Conservation (phyloP, 2,797 vertebrate genomes). For the Paguma larvata region DNA sequence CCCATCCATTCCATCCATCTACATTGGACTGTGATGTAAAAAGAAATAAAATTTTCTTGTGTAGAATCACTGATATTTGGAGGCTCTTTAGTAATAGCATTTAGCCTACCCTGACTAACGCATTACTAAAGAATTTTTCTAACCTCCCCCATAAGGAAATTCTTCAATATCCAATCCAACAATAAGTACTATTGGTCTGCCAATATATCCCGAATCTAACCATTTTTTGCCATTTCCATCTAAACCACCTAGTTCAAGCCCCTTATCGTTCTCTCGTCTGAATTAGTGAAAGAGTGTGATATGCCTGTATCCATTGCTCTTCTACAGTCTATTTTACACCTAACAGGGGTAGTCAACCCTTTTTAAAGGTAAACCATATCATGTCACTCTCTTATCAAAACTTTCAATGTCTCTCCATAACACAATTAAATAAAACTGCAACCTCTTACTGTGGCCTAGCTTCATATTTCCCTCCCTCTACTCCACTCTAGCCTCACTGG, state of each 20-base stretch:
- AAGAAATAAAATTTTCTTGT: conserved; percentile 16
- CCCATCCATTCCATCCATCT: not conserved
- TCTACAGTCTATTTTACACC: not conserved
- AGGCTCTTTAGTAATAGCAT: not conserved
- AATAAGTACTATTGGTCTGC: not conserved
- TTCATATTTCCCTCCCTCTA: not conserved
- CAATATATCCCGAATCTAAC: not conserved
- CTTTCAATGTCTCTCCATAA: not conserved
- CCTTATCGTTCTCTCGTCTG: not conserved
- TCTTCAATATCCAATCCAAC: conserved; percentile 24
- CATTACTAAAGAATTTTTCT: not conserved
- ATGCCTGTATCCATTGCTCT: not conserved
- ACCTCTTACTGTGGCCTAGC: not conserved
- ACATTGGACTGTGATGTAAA: not conserved
- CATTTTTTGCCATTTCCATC: conserved; percentile 15
- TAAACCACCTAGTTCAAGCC: conserved; percentile 1
- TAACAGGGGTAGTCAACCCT: not conserved
- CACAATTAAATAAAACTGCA: not conserved
- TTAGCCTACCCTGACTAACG: not conserved
- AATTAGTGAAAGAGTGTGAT: not conserved
- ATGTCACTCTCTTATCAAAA: not conserved
- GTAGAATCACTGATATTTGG: not conserved
- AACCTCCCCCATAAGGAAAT: not conserved
- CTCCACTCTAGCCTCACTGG: not conserved
- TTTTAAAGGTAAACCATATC: not conserved